Evolutionary conservation across 2,113 vertebrate species (phyloP).

Genomic region (Petromus typicus): DNA sequence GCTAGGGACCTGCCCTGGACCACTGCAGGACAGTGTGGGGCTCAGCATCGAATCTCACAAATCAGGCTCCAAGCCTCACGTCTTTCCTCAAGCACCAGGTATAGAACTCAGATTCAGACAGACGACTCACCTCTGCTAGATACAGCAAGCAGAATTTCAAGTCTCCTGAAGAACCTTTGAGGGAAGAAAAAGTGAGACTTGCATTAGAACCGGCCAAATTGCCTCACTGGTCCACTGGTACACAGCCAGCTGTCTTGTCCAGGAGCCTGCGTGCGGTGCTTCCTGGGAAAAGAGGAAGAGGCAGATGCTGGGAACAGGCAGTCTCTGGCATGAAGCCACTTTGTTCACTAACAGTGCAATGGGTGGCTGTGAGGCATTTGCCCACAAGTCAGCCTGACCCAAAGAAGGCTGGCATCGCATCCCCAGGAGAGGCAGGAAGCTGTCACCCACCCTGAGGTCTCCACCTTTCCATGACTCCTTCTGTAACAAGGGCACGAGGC

Average conservation of each 20-base stretch:
- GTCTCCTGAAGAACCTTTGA: constrained; percentile 88
- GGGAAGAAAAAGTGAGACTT: constrained; percentile 46
- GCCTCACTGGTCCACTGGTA: neutral
- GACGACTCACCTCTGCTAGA: constrained; percentile 89
- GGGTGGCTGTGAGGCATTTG: neutral
- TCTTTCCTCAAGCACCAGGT: neutral
- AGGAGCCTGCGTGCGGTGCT: neutral
- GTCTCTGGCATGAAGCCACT: neutral
- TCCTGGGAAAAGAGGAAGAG: constrained; percentile 18
- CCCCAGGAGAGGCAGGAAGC: neutral
- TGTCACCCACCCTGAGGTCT: neutral
- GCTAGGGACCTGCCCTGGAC: neutral
- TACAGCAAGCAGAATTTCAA: constrained; percentile 92
- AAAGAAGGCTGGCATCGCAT: neutral
- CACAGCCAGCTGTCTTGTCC: neutral
- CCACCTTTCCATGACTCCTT: neutral
- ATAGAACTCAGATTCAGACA: neutral
- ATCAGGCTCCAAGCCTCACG: neutral
- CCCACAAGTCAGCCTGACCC: neutral
- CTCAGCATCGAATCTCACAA: neutral
- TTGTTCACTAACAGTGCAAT: neutral
- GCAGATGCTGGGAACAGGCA: neutral
- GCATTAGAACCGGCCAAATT: constrained; percentile 37
- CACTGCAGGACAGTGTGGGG: neutral
- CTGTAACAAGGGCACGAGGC: neutral